Percentiles rank a stretch among this genome's conserved stretches.
Evolutionary conservation across 2,113 vertebrate species (phyloP).

Genomic region (Naja naja): DNA sequence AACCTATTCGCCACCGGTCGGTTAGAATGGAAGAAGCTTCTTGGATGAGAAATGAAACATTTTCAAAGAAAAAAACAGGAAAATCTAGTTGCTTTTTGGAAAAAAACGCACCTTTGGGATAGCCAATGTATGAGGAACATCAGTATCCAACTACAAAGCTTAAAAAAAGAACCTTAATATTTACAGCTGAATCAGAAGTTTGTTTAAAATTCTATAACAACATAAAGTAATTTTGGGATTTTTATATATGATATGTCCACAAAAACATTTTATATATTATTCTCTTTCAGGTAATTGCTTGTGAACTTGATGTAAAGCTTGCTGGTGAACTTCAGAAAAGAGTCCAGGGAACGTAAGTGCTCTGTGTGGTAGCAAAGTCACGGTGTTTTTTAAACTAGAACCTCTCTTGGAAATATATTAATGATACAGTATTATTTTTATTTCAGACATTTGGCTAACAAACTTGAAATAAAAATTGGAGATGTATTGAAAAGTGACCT

Average conservation of each 20-base stretch:
- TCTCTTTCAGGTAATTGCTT: constrained; percentile 86
- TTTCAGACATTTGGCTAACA: constrained; percentile 76
- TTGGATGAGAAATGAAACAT: neutral
- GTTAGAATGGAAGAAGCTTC: neutral
- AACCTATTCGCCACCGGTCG: neutral
- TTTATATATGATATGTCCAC: neutral
- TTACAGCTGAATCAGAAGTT: neutral
- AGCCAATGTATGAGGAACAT: neutral
- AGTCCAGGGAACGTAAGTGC: constrained; percentile 95
- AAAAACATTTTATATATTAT: rapidly evolving
- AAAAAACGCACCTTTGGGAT: neutral
- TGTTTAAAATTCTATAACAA: neutral
- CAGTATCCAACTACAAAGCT: neutral
- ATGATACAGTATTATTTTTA: constrained; percentile 9
- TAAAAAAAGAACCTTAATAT: neutral
- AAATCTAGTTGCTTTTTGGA: neutral
- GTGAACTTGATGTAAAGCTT: constrained; percentile 92
- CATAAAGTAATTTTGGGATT: neutral
- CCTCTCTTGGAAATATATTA: rapidly evolving
- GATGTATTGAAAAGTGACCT: constrained; percentile 92
- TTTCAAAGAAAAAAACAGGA: neutral
- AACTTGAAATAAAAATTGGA: constrained; percentile 93
- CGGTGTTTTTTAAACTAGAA: neutral
- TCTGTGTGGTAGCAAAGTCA: rapidly evolving
- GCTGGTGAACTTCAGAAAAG: constrained; percentile 97